Conservation (phyloP, 2,113 vertebrate species). For the Danionella cerebrum region DNA sequence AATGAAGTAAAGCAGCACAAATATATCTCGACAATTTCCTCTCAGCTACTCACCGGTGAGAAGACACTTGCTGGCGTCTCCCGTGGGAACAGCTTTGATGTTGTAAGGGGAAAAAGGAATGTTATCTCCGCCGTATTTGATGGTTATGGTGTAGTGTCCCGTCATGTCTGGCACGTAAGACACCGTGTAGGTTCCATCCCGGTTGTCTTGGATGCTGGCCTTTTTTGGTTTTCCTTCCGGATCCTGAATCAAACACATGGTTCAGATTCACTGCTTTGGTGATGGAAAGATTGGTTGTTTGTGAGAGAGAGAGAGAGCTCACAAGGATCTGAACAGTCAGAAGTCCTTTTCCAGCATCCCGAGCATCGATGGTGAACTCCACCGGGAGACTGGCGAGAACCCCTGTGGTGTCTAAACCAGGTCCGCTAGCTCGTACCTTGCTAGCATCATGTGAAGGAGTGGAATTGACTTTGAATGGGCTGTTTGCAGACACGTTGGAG, state of each 20-base stretch:
- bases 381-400: constrained; percentile 85
- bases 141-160: constrained; percentile 87
- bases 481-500: constrained; percentile 40
- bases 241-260: constrained; percentile 53
- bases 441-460: constrained; percentile 86
- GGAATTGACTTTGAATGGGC: constrained; percentile 88
- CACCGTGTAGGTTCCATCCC: constrained; percentile 87
- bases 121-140: constrained; percentile 90
- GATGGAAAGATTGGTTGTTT: neutral
- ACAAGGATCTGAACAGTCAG: constrained; percentile 90
- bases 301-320: constrained; percentile 29
- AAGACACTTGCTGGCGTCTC: constrained; percentile 90
- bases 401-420: constrained; percentile 78
- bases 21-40: no score
- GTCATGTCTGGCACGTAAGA: constrained; percentile 88
- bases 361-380: constrained; percentile 89
- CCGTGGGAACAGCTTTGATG: constrained; percentile 79
- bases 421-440: constrained; percentile 86
- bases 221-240: constrained; percentile 92
- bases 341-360: constrained; percentile 83
- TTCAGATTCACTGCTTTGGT: neutral
- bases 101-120: constrained; percentile 89
- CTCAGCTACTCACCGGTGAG: no score
- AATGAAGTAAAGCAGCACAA: neutral
- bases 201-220: constrained; percentile 86